Base-by-base conservation (phyloP, 2,888 invertebrate genomes). In the Branchipolynoe longqiensis region DNA sequence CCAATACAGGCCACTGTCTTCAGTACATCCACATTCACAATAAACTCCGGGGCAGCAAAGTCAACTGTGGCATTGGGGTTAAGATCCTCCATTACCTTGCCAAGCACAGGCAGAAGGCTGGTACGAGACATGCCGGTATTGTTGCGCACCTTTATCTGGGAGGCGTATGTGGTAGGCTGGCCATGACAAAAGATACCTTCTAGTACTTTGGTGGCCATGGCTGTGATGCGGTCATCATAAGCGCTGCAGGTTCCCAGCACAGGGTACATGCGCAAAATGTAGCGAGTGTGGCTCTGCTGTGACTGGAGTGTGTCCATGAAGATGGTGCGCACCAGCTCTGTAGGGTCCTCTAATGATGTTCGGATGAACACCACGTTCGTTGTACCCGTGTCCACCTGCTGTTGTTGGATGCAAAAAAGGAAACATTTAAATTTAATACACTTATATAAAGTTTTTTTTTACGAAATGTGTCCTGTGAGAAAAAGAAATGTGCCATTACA, bases 351-450 rank as follows among this genome's bases (percentile, higher is more conserved):
- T 74, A 97, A 82, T 22, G 90, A 96, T 0, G 97, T 97, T 92
- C 95, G 96, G 88, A 98, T 97, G 91, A 98, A 98, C 87, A 98
- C 94, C 90, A 97, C 96, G 93, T 98, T 98, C 78, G 96, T 96
- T 0, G 96, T 96, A 82, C 96, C 97, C 0, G 97, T 97, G 89
- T 96, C 96, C 0, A 97, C 95, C 33, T 95, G 96, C 94, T 97
- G 95, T 58, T n/a, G n/a, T n/a, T n/a, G n/a, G 90, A 90, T 56
- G 22, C 22, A 64, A 12, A 12, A 12, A 28, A 64, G 22, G 12
- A 18, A 64, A 64, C 12, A n/a, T n/a, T n/a, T n/a, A n/a, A n/a
- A n/a, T n/a, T n/a, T n/a, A n/a, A n/a, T n/a, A n/a, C n/a, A n/a
- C n/a, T n/a, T n/a, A n/a, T n/a, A n/a, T n/a, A n/a, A n/a, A n/a